A percentile compares a stretch with the other conserved stretches of the same genome.
Evolutionary conservation across 2,797 vertebrate species (phyloP).

Genomic region (Tauraco hartlaubi): DNA sequence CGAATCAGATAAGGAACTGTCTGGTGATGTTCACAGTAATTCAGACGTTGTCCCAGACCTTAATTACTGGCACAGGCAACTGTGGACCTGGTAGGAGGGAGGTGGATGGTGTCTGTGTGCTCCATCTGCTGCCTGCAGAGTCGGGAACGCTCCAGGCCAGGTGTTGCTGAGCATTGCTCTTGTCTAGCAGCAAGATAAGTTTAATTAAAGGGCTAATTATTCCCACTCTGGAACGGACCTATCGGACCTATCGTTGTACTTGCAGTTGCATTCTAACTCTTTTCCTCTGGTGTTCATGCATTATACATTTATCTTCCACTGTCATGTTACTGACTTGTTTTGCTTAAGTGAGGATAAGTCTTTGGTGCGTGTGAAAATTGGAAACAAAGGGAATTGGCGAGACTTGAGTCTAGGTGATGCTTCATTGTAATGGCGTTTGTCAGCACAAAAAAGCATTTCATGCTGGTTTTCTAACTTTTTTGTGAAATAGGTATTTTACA

Average conservation of each 20-base stretch:
- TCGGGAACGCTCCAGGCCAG: constrained; percentile 63
- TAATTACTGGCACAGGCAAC: constrained; percentile 64
- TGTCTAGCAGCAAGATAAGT: constrained; percentile 70
- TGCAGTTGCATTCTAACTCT: neutral
- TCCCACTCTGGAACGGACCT: constrained; percentile 18
- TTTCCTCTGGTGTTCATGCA: neutral
- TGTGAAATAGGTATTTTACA: neutral
- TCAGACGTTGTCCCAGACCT: constrained; percentile 51
- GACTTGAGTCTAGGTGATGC: constrained; percentile 4
- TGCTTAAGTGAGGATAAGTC: constrained; percentile 19
- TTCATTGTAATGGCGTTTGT: neutral
- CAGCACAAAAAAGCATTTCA: constrained; percentile 43
- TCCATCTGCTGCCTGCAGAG: constrained; percentile 78
- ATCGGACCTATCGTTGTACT: neutral
- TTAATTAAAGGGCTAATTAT: constrained; percentile 81
- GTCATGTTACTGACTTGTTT: neutral
- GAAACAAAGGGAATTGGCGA: constrained; percentile 36
- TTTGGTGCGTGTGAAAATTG: constrained; percentile 30
- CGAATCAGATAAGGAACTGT: neutral
- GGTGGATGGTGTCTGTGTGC: neutral
- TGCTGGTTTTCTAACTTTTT: constrained; percentile 6
- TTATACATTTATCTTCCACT: constrained; percentile 42
- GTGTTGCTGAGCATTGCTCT: constrained; percentile 68
- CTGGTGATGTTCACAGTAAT: neutral
- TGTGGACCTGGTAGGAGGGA: constrained; percentile 47